phyloP scores from a whole-genome alignment of 1,140 invertebrate species.

The Drosophila equinoxialis region DNA sequence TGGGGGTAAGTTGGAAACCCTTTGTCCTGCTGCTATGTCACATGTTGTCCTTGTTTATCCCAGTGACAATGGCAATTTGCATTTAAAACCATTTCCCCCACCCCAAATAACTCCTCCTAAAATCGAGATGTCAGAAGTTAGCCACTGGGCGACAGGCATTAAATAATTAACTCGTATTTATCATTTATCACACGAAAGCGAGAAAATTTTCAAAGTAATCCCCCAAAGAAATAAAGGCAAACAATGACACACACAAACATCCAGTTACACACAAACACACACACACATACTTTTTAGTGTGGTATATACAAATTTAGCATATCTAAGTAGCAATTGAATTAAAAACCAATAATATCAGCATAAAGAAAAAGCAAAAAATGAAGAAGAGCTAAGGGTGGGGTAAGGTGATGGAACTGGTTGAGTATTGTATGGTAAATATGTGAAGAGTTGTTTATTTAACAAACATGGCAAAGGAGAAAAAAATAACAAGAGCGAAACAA shows the following conservation, averaged over 20 bases:
- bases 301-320: constrained; percentile 44
- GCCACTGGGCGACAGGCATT: constrained; percentile 77
- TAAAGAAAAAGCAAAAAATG: constrained; percentile 37
- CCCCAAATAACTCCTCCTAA: background rate
- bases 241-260: background rate
- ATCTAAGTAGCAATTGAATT: constrained; percentile 72
- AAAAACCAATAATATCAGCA: constrained; percentile 71
- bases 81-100: constrained; percentile 51
- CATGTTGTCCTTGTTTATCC: constrained; percentile 38
- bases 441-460: constrained; percentile 69
- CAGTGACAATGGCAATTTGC: constrained; percentile 69
- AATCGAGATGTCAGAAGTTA: constrained; percentile 47
- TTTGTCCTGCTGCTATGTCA: constrained; percentile 15
- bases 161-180: constrained; percentile 71
- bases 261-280: background rate
- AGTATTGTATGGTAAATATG: constrained; percentile 37
- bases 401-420: background rate
- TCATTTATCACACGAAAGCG: constrained; percentile 45
- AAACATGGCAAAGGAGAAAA: constrained; percentile 44
- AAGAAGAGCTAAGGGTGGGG: background rate
- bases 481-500: constrained; percentile 36
- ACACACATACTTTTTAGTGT: background rate
- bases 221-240: constrained; percentile 54
- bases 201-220: constrained; percentile 53
- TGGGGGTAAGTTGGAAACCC: constrained; percentile 3